Evolutionary conservation across 1,140 invertebrate genomes (phyloP), one percentile per base, ranked within the genome.

Genomic region (Archivesica marissinica): DNA sequence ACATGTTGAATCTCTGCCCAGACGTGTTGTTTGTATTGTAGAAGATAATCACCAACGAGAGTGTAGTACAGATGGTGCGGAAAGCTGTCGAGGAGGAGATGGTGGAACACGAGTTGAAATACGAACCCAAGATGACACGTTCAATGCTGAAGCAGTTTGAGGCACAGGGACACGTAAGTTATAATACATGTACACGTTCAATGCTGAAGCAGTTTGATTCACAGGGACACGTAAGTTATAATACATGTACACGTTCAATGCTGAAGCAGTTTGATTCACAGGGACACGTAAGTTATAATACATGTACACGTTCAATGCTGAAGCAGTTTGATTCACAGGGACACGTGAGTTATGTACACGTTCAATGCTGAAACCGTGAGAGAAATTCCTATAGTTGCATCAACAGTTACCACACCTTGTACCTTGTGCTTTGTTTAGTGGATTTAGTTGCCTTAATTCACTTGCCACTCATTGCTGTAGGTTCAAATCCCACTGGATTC

Each of bases 1-100:
- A 50, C n/a, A n/a, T n/a, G n/a, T n/a, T n/a, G n/a, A n/a, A n/a
- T n/a, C n/a, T n/a, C n/a, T n/a, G n/a, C n/a, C n/a, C 20, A 11
- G 44, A 47, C 20, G 6, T 68, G 1, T 25, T 68, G 17, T 66
- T 66, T 13, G 7, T 68, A 13, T 44, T 1, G 35, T 28, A 83
- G 80, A 83, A 83, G 75, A 83, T 83, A 20, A 59, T 83, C 38
- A 83, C 80, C 7, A 83, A 83, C 64, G 80, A 83, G 70, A 83
- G 44, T 83, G 80, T 83, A 15, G 68, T 83, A 9, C 68, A 83
- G 52, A 83, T 83, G 80, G 80, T 83, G 23, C 44, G 80, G 17
- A 70, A 83, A 30, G 80, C 80, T 3, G 80, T 83, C 17, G 52
- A 75, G 28, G 80, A 83, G 25, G 80, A 83, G 35, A 70, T 83